Base-by-base conservation (phyloP, 2,113 vertebrate genomes). In the Cisticola juncidis region DNA sequence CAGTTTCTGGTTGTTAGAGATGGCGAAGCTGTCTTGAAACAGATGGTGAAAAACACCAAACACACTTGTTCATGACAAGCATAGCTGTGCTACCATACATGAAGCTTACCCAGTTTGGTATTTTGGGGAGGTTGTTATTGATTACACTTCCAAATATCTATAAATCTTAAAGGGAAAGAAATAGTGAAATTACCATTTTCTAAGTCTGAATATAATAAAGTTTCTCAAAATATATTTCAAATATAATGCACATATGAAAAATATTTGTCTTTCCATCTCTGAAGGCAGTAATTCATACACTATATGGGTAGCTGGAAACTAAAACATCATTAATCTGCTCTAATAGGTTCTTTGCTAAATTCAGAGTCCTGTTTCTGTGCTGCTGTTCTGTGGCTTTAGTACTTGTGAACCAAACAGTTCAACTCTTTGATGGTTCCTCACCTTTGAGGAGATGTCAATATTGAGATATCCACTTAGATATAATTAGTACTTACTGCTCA, bases 41-140 rank as follows among this genome's bases (percentile, higher is more conserved):
- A 35, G 15, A 17, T 48, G 66, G 5, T 74, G 54, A 40, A 76
- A 72, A 61, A 26, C 2, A 5, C 11, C 33, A 74, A 9, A 38
- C 11, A 12, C 36, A 9, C 11, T 83, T n/a, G 66, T 61, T 80
- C 25, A 25, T 50, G 38, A 18, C 18, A 78, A 47, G 21, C 45
- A 57, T 26, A 70, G 36, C 45, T 50, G 44, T 88, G n/a, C 40
- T 69, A 9, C 24, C 6, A 13, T 38, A 26, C 23, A 6, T 6
- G n/a, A 65, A 81, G 20, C 42, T 57, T 77, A 38, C 1, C 31
- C 1, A 3, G 4, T 83, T 92, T 57, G 23, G 12, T 50, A 12
- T 18, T 83, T 86, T 51, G 58, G 0, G 1, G 0, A 0, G 1
- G 9, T 35, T 58, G 8, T 48, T 85, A 44, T 5, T 87, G 31